phyloP scores from a whole-genome alignment of 2,113 vertebrate species.

The Odocoileus hemionus region DNA sequence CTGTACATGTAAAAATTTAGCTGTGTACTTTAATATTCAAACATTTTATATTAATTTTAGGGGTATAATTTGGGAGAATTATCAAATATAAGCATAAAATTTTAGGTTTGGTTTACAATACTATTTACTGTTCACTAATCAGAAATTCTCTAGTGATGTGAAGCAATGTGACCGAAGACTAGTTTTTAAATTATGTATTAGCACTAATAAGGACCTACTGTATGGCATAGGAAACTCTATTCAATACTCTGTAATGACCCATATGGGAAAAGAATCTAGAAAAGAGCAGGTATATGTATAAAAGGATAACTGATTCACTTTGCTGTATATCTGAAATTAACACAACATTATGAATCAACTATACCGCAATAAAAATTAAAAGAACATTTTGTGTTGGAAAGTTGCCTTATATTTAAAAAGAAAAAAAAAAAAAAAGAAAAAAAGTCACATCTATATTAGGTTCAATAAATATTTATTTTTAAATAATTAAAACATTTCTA shows the following conservation, averaged over 20 bases:
- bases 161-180: constrained; percentile 80
- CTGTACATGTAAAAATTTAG: not conserved
- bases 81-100: constrained; percentile 8
- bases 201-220: constrained; percentile 47
- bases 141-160: constrained; percentile 80
- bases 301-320: not conserved
- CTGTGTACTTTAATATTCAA: not conserved
- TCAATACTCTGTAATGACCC: not conserved
- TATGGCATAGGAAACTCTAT: not conserved
- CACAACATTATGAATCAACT: not conserved
- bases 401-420: constrained; percentile 86
- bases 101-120: constrained; percentile 73
- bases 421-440: constrained; percentile 51
- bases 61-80: not conserved
- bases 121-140: constrained; percentile 77
- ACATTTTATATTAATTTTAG: not conserved
- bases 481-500: not conserved
- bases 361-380: not conserved
- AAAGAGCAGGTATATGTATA: not conserved
- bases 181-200: constrained; percentile 81
- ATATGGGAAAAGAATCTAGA: not conserved
- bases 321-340: not conserved
- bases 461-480: not conserved
- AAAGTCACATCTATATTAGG: not conserved
- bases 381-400: constrained; percentile 81